These are phyloP conservation scores for Erinaceus europaeus DNA, from an alignment of 2,113 vertebrate species.

Conservation along the genomic window DNA sequence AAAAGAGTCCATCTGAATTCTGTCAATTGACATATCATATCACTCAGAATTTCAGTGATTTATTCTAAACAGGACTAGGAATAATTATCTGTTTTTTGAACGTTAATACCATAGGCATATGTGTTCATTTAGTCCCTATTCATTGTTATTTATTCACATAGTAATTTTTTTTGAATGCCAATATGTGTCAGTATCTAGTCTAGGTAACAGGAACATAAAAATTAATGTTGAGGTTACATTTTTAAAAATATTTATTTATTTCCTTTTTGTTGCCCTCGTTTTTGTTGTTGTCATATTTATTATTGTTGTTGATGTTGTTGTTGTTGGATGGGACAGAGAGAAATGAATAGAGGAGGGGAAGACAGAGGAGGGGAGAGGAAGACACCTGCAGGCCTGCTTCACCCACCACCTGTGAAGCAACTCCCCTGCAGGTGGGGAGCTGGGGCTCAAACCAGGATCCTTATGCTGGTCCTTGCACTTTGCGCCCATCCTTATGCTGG, in stretches of 20 bases:
- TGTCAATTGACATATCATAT: not conserved
- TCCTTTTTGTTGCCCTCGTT: too few species aligned
- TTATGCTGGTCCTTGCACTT: too few species aligned
- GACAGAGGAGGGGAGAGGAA: too few species aligned
- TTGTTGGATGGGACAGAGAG: not conserved
- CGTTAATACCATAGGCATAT: not conserved
- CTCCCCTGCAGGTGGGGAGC: too few species aligned
- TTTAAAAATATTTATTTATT: too few species aligned
- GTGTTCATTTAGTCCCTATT: not conserved
- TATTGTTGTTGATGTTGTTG: not conserved
- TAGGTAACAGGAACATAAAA: not conserved
- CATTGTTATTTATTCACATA: constrained; percentile 10
- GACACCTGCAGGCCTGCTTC: too few species aligned
- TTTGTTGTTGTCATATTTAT: too few species aligned
- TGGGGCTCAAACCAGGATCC: too few species aligned
- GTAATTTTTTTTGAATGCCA: not conserved
- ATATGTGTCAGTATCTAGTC: not conserved
- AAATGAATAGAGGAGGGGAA: too few species aligned
- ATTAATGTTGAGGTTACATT: too few species aligned
- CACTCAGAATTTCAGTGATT: constrained; percentile 25
- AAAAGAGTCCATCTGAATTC: constrained; percentile 15
- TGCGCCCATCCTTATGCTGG: too few species aligned
- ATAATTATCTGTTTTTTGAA: not conserved
- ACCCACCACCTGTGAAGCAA: too few species aligned
- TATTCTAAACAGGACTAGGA: not conserved